Base-by-base conservation (phyloP, 2,797 vertebrate genomes). In the Gallirallus australis region DNA sequence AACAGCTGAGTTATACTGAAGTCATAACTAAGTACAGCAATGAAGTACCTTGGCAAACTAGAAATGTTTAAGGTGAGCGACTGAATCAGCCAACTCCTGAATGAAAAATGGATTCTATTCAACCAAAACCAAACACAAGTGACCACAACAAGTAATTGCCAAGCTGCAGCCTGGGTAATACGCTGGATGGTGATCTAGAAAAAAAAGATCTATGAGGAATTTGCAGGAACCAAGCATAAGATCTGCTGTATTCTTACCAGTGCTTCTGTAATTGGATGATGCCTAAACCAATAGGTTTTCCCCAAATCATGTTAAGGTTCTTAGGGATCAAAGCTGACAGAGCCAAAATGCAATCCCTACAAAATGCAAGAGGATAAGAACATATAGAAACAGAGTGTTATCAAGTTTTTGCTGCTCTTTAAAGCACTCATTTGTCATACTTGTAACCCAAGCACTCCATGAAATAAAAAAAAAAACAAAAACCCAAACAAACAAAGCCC, bases 1-100 rank as follows among this genome's bases (percentile, higher is more conserved):
- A 95, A 92, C 47, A 94, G 60, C 53, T 92, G 88, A 93, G 60
- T 93, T 90, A 82, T 78, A 88, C 33, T 82, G 90, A 96, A 96
- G 69, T 81, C 66, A 84, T 65, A 89, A 57, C 37, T 75, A 89
- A 82, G 37, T 54, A 50, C n/a, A 64, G 37, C 53, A 61, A 56
- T 70, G 68, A 45, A 53, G 27, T 76, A 95, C 37, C 56, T 93
- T 82, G 42, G 68, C 40, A 94, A 91, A 83, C 24, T 25, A 45
- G 12, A 86, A 78, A 18, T 48, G 52, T n/a, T 96, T 78, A 91
- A 87, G 50, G 50, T 70, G 35, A 72, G 12, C 52, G 76, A 70
- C 28, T 45, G 59, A 82, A 93, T 48, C 30, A 76, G 8, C 61
- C 54, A 82, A 73, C 3, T 60, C 37, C 33, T 64, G 42, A 93